Percentiles rank a stretch among this genome's conserved stretches.
phyloP scores from a whole-genome alignment of 2,888 invertebrate species.

The Chrysomela aeneicollis region DNA sequence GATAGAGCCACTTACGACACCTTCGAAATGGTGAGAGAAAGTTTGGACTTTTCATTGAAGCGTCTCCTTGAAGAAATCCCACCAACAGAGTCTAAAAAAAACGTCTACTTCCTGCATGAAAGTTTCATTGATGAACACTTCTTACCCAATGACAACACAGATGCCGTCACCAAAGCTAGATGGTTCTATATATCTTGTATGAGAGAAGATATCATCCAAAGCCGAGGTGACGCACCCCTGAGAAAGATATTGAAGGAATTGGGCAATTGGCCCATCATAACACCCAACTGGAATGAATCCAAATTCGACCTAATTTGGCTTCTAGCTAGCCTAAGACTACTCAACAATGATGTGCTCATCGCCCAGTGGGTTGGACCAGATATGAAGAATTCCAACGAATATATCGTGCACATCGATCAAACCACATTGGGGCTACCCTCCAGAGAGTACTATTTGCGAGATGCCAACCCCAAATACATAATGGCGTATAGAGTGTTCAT shows the following conservation, averaged over 20 bases:
- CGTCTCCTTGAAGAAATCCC: slow-evolving; percentile 66
- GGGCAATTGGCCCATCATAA: slow-evolving; percentile 90
- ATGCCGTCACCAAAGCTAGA: slow-evolving; percentile 83
- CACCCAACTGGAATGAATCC: slow-evolving; percentile 69
- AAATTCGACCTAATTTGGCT: slow-evolving; percentile 77
- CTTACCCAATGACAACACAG: slow-evolving; percentile 48
- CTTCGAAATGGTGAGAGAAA: slow-evolving; percentile 85
- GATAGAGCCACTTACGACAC: slow-evolving; percentile 90
- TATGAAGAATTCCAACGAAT: slow-evolving; percentile 90
- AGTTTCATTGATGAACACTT: slow-evolving; percentile 41
- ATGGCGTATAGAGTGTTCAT: slow-evolving; percentile 84
- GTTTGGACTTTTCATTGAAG: slow-evolving; percentile 73
- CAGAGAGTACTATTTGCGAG: slow-evolving; percentile 75
- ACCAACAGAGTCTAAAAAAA: slow-evolving; percentile 11
- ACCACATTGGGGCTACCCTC: slow-evolving; percentile 81
- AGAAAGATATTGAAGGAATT: slow-evolving; percentile 72
- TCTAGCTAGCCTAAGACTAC: slow-evolving; percentile 77
- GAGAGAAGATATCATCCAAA: slow-evolving; percentile 70
- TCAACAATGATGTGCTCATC: slow-evolving; percentile 86
- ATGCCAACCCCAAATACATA: slow-evolving; percentile 73
- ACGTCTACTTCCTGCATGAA: slow-evolving; percentile 25
- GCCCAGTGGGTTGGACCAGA: slow-evolving; percentile 90
- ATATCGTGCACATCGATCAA: slow-evolving; percentile 91
- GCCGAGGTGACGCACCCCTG: slow-evolving; percentile 76
- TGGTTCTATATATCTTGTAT: slow-evolving; percentile 87